Evolutionary conservation across 2,888 invertebrate species (phyloP).

Genomic region (Hemicrepidius hirtus): DNA sequence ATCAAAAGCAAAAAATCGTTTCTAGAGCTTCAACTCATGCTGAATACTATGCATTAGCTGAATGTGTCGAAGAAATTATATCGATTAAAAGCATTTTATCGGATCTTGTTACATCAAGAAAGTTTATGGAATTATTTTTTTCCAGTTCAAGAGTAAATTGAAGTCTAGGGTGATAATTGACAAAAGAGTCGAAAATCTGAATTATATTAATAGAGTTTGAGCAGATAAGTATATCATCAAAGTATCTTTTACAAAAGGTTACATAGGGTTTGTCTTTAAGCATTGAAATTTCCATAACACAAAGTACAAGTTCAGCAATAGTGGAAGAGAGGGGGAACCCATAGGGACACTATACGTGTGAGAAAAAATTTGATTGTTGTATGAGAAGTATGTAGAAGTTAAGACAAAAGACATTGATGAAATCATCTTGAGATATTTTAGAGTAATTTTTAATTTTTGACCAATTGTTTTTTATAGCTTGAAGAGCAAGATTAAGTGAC

Average conservation of each 20-base stretch:
- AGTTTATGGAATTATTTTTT: too few relatives aligned
- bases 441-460: background rate
- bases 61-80: too few relatives aligned
- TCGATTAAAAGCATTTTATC: too few relatives aligned
- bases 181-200: background rate
- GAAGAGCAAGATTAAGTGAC: too few relatives aligned
- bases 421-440: too few relatives aligned
- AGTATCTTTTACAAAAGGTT: background rate
- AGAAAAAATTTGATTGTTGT: background rate
- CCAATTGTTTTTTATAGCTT: background rate
- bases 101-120: too few relatives aligned
- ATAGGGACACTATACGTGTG: background rate
- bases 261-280: background rate
- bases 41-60: too few relatives aligned
- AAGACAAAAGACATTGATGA: too few relatives aligned
- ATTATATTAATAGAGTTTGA: background rate
- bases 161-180: background rate
- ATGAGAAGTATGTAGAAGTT: background rate
- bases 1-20: too few relatives aligned
- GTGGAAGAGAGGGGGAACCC: too few relatives aligned
- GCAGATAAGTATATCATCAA: background rate
- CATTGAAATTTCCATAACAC: background rate
- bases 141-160: background rate
- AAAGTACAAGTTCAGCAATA: background rate
- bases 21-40: too few relatives aligned